These are phyloP conservation scores for Rana temporaria DNA, from an alignment of 2,113 vertebrate genomes.

Conservation along the genomic window DNA sequence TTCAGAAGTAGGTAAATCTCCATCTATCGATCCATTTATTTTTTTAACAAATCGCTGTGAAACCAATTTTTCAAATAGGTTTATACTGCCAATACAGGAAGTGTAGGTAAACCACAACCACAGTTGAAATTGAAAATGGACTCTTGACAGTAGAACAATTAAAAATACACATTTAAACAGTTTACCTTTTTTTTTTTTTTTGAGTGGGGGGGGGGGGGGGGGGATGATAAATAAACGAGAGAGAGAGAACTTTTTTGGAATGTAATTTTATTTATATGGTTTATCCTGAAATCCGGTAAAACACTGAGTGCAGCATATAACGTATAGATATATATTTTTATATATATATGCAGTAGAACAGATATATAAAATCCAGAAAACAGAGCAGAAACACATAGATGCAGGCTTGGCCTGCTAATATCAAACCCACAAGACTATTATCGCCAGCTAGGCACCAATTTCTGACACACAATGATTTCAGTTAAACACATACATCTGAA, in stretches of 20 bases:
- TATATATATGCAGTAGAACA: constrained; percentile 52
- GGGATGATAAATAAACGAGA: too few species aligned
- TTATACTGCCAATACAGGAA: too few species aligned
- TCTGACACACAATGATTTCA: constrained; percentile 47
- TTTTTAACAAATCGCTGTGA: too few species aligned
- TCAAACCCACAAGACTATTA: constrained; percentile 55
- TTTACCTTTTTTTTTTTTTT: too few species aligned
- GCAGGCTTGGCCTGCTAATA: constrained; percentile 56
- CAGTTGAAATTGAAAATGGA: too few species aligned
- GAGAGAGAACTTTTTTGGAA: not conserved
- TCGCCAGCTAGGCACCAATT: constrained; percentile 56
- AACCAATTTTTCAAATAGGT: too few species aligned
- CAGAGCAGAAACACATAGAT: constrained; percentile 46
- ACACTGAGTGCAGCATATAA: constrained; percentile 55
- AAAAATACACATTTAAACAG: too few species aligned
- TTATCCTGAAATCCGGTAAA: constrained; percentile 49
- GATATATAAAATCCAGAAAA: constrained; percentile 56
- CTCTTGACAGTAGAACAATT: too few species aligned
- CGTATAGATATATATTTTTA: constrained; percentile 47
- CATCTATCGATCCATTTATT: too few species aligned
- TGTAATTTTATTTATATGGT: constrained; percentile 55
- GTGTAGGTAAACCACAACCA: too few species aligned
- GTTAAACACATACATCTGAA: constrained; percentile 37
- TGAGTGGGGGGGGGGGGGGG: too few species aligned
- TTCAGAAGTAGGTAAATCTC: too few species aligned